Conservation (phyloP, 2,888 invertebrate genomes). For the Ormia ochracea region DNA sequence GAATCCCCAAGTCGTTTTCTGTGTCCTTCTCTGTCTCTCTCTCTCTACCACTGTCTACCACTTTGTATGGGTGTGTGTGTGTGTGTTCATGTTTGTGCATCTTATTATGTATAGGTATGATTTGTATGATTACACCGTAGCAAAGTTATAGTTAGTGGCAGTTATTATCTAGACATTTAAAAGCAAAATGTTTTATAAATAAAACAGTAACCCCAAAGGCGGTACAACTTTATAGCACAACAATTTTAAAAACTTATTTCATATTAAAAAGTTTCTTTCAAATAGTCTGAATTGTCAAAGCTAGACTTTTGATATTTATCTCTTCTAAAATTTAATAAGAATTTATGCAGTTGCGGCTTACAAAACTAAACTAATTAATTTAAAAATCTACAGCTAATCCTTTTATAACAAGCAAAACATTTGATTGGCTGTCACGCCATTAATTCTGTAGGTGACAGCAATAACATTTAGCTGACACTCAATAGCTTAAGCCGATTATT, state of each 20-base stretch:
- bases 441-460: constrained; percentile 24
- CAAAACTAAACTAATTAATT: neutral
- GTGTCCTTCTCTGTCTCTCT: too few species aligned
- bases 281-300: neutral
- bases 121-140: constrained; percentile 10
- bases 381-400: neutral
- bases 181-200: neutral
- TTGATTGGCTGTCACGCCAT: neutral
- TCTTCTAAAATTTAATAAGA: neutral
- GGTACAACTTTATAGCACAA: neutral
- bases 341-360: neutral
- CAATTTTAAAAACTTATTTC: neutral
- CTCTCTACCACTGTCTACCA: too few species aligned
- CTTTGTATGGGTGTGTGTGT: neutral
- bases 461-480: constrained; percentile 12
- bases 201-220: neutral
- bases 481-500: constrained; percentile 37
- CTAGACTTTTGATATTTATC: neutral
- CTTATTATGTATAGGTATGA: neutral
- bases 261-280: neutral
- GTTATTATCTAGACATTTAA: neutral
- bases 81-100: neutral
- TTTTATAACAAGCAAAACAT: neutral
- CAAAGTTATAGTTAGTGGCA: constrained; percentile 2
- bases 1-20: too few species aligned